Conservation (phyloP, 1,140 invertebrate species). For the Saxidomus purpurata region DNA sequence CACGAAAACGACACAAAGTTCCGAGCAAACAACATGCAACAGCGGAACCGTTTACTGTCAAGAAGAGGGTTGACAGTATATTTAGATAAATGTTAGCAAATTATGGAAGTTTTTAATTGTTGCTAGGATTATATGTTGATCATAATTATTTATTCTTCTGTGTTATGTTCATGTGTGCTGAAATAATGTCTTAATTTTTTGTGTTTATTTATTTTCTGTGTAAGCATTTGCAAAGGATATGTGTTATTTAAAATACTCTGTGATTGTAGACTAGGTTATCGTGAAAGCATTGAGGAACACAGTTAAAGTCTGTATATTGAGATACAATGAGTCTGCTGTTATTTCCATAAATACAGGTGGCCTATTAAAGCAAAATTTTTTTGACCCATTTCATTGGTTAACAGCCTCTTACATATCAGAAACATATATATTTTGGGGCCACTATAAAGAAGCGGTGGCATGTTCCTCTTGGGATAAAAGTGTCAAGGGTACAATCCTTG, state of each 20-base stretch:
- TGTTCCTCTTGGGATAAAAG: too few relatives aligned
- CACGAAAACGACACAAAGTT: slow-evolving; percentile 79
- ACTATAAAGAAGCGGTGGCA: too few relatives aligned
- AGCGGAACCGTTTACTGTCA: slow-evolving; percentile 75
- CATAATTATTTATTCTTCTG: background rate
- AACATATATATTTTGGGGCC: too few relatives aligned
- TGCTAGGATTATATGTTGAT: background rate
- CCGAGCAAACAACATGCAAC: slow-evolving; percentile 67
- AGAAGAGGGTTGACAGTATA: slow-evolving; percentile 73
- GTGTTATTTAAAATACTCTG: background rate
- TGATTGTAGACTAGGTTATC: background rate
- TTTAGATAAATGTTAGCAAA: slow-evolving; percentile 39
- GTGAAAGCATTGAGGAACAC: too few relatives aligned
- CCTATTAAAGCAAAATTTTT: too few relatives aligned
- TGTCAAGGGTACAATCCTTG: too few relatives aligned
- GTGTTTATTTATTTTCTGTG: slow-evolving; percentile 20
- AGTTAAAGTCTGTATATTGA: too few relatives aligned
- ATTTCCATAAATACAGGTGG: too few relatives aligned
- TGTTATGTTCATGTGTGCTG: slow-evolving; percentile 1
- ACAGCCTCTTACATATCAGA: too few relatives aligned
- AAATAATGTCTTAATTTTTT: background rate
- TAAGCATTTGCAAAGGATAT: background rate
- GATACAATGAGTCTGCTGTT: too few relatives aligned
- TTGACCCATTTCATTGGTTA: too few relatives aligned
- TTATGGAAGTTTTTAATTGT: background rate